Percentiles rank a stretch among this genome's conserved stretches.
Evolutionary conservation across 2,797 vertebrate species (phyloP).

Genomic region (Enteromius treurensis): DNA sequence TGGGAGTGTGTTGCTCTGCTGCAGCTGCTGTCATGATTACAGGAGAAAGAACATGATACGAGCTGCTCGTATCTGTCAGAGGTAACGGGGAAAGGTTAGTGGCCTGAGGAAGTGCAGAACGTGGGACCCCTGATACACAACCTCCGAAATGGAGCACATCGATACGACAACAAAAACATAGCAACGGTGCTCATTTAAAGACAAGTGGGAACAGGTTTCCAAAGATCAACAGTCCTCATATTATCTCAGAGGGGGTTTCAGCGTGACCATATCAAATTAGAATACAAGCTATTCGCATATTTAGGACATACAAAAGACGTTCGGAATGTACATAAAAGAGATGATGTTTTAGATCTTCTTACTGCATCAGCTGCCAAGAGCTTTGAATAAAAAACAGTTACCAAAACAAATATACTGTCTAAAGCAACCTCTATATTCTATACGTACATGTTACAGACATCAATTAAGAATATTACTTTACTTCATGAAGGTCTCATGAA

Average conservation of each 20-base stretch:
- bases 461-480: not conserved
- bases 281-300: slow-evolving; percentile 31
- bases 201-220: slow-evolving; percentile 59
- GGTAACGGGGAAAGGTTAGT: slow-evolving; percentile 68
- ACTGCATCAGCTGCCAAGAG: not conserved
- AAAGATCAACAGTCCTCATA: slow-evolving; percentile 58
- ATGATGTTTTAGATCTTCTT: not conserved
- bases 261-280: slow-evolving; percentile 59
- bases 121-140: slow-evolving; percentile 58
- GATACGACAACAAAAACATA: slow-evolving; percentile 78
- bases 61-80: slow-evolving; percentile 63
- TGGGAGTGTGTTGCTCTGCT: slow-evolving; percentile 40
- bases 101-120: slow-evolving; percentile 53
- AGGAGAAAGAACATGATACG: slow-evolving; percentile 56
- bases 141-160: slow-evolving; percentile 64
- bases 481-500: not conserved
- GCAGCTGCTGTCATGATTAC: slow-evolving; percentile 62
- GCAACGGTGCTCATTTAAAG: slow-evolving; percentile 70
- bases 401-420: not conserved
- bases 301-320: not conserved
- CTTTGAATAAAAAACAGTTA: not conserved
- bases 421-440: not conserved
- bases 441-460: not conserved
- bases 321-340: not conserved
- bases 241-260: slow-evolving; percentile 57